phyloP scores from a whole-genome alignment of 1,140 invertebrate genomes.

The Lordiphosa stackelbergi region DNA sequence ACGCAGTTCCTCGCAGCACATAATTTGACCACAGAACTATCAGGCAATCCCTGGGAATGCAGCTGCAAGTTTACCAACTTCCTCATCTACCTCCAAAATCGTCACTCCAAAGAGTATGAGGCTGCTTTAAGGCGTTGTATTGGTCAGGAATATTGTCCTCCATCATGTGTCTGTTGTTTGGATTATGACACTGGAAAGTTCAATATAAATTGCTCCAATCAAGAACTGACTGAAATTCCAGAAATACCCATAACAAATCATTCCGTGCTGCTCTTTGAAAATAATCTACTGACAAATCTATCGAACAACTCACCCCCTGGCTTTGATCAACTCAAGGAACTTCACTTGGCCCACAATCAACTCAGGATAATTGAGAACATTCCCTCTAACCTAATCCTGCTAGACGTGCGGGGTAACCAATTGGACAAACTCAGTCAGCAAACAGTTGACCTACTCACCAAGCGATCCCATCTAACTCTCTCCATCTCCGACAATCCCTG shows the following conservation, averaged over 20 bases:
- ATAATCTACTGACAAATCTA: neutral
- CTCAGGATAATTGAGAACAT: neutral
- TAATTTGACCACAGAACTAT: neutral
- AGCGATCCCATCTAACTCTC: neutral
- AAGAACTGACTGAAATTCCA: neutral
- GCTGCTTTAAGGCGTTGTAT: neutral
- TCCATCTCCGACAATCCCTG: neutral
- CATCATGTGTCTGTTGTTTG: neutral
- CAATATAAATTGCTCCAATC: neutral
- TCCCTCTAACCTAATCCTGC: neutral
- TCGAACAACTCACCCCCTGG: neutral
- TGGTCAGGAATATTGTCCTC: neutral
- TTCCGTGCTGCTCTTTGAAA: neutral
- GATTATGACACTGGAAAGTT: neutral
- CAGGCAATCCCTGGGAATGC: slow-evolving; percentile 1
- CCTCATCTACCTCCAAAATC: neutral
- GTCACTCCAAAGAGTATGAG: neutral
- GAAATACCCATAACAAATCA: neutral
- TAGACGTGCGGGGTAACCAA: neutral
- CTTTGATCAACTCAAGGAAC: neutral
- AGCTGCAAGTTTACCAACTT: neutral
- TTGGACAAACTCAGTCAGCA: neutral
- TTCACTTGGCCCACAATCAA: neutral
- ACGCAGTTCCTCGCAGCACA: too few relatives aligned
- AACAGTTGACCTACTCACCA: neutral